phyloP scores from a whole-genome alignment of 1,140 invertebrate species.

The Apis florea region DNA sequence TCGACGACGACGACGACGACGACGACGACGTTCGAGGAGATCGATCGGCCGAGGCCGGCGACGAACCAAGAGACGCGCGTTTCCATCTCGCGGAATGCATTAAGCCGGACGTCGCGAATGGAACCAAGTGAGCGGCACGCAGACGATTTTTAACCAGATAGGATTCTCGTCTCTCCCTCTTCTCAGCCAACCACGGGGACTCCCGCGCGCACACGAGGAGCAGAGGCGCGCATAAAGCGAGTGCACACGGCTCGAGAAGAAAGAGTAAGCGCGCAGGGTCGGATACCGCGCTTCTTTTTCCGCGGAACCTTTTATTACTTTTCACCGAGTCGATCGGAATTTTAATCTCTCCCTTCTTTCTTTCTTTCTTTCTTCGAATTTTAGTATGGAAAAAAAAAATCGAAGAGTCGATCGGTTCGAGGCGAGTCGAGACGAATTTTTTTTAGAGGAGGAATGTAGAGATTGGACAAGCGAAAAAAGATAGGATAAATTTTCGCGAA shows the following conservation, averaged over 20 bases:
- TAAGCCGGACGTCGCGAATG: conserved; percentile 69
- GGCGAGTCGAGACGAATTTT: too few relatives aligned
- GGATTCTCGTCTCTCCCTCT: conserved; percentile 51
- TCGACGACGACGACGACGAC: conserved; percentile 50
- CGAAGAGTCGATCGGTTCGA: too few relatives aligned
- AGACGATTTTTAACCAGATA: conserved; percentile 73
- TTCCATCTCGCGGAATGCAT: conserved; percentile 69
- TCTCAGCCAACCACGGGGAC: background rate
- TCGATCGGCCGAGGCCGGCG: conserved; percentile 55
- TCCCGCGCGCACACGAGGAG: conserved; percentile 41
- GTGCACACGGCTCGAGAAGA: conserved; percentile 16
- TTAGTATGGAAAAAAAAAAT: too few relatives aligned
- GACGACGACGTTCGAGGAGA: conserved; percentile 51
- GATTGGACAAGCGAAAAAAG: too few relatives aligned
- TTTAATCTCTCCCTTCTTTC: too few relatives aligned
- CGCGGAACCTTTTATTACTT: background rate
- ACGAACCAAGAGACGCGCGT: conserved; percentile 40
- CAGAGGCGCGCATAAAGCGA: conserved; percentile 35
- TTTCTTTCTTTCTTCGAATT: too few relatives aligned
- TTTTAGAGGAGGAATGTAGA: too few relatives aligned
- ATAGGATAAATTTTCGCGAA: too few relatives aligned
- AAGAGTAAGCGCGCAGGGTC: conserved; percentile 33
- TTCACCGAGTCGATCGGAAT: background rate
- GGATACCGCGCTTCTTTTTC: conserved; percentile 7
- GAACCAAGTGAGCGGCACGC: conserved; percentile 64